Conservation (phyloP, 2,113 vertebrate genomes). For the Arvicanthis niloticus region DNA sequence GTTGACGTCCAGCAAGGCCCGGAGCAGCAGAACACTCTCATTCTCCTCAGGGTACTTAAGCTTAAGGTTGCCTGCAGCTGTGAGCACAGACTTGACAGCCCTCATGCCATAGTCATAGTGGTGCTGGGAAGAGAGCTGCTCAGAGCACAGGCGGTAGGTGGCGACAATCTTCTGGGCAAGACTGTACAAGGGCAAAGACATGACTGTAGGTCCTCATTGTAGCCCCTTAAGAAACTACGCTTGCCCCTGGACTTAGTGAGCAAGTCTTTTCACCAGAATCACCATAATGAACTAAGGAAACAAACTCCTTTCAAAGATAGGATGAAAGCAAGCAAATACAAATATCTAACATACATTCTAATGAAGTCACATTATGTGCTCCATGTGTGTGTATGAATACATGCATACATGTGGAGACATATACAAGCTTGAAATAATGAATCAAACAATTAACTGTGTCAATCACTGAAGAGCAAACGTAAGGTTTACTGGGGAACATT, state of each 20-base stretch:
- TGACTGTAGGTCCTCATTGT: not conserved
- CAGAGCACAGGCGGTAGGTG: conserved; percentile 95
- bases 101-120: conserved; percentile 97
- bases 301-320: not conserved
- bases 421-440: not conserved
- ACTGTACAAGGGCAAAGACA: conserved; percentile 80
- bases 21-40: conserved; percentile 92
- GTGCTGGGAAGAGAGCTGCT: conserved; percentile 96
- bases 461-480: not conserved
- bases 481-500: not conserved
- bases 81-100: conserved; percentile 96
- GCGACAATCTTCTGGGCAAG: conserved; percentile 97
- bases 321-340: not conserved
- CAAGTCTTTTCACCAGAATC: not conserved
- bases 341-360: not conserved
- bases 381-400: not conserved
- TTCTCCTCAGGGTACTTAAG: conserved; percentile 93
- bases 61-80: conserved; percentile 95
- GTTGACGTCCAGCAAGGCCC: conserved; percentile 94
- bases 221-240: not conserved
- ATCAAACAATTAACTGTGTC: not conserved
- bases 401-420: not conserved
- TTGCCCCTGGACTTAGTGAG: not conserved
- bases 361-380: not conserved
- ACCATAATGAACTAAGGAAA: not conserved